A percentile compares a stretch with the other conserved stretches of the same genome.
Evolutionary conservation across 2,797 vertebrate genomes (phyloP).

Genomic region (Acropternis orthonyx): DNA sequence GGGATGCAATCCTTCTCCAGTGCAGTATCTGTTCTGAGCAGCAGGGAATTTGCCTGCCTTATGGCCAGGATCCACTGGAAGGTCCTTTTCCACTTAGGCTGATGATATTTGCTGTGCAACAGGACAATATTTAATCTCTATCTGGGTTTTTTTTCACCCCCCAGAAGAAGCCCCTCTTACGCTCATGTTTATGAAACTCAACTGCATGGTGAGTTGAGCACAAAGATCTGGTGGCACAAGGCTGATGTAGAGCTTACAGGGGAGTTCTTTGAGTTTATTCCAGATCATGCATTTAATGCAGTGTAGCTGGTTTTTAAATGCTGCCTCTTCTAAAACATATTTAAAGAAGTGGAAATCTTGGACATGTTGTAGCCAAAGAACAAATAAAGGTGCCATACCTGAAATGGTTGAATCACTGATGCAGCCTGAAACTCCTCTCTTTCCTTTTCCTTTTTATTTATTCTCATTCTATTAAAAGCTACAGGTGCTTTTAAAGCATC

Average conservation of each 20-base stretch:
- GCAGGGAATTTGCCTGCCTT: not conserved
- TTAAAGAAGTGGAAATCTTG: not conserved
- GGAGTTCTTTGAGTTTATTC: not conserved
- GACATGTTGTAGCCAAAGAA: not conserved
- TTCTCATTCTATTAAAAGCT: not conserved
- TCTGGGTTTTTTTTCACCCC: not conserved
- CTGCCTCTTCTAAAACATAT: not conserved
- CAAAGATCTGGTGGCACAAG: not conserved
- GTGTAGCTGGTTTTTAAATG: not conserved
- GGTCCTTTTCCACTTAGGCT: not conserved
- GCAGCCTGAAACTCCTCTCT: not conserved
- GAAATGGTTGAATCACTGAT: not conserved
- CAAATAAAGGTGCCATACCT: not conserved
- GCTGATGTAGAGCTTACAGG: not conserved
- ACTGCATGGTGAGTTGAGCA: accelerated
- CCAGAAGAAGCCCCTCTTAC: not conserved
- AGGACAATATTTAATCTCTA: not conserved
- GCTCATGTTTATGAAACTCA: not conserved
- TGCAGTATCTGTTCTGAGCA: not conserved
- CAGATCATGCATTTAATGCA: not conserved
- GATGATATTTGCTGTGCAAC: not conserved
- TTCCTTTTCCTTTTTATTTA: not conserved
- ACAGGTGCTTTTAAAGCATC: accelerated
- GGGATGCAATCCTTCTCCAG: not conserved
- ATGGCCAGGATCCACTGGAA: not conserved